A percentile compares a stretch with the other conserved stretches of the same genome.
phyloP scores from a whole-genome alignment of 2,113 vertebrate genomes.

The Isichthys henryi region DNA sequence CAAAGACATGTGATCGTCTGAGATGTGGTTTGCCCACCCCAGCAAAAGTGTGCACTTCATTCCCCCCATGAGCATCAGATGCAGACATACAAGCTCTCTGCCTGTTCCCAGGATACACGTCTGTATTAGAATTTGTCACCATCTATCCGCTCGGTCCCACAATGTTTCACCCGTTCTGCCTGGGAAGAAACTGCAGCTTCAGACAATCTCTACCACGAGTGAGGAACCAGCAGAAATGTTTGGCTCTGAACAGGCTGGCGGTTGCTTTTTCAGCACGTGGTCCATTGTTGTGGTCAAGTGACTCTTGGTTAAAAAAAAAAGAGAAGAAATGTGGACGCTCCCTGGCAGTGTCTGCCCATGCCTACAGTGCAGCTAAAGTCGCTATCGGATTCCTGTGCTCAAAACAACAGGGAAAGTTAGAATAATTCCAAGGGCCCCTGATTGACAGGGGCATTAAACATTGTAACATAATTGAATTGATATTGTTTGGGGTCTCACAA shows the following conservation, averaged over 20 bases:
- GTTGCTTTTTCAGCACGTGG: neutral
- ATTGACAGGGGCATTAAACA: neutral
- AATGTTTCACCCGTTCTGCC: neutral
- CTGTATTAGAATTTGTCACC: neutral
- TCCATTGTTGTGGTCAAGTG: neutral
- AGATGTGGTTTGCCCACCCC: neutral
- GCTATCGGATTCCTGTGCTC: neutral
- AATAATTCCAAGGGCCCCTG: neutral
- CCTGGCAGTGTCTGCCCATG: neutral
- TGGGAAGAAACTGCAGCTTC: neutral
- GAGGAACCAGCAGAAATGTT: neutral
- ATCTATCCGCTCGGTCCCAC: neutral
- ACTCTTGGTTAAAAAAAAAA: neutral
- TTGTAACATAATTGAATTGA: neutral
- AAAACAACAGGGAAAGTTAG: neutral
- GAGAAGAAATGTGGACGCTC: neutral
- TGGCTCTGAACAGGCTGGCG: neutral
- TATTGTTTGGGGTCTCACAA: neutral
- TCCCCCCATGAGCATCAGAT: neutral
- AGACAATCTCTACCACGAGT: neutral
- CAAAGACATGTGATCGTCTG: conserved; percentile 1
- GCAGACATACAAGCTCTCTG: neutral
- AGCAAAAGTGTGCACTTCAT: neutral
- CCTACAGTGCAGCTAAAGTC: neutral
- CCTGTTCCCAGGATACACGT: neutral